Conservation (phyloP, 2,888 invertebrate species). For the Ormyrus pomaceus region DNA sequence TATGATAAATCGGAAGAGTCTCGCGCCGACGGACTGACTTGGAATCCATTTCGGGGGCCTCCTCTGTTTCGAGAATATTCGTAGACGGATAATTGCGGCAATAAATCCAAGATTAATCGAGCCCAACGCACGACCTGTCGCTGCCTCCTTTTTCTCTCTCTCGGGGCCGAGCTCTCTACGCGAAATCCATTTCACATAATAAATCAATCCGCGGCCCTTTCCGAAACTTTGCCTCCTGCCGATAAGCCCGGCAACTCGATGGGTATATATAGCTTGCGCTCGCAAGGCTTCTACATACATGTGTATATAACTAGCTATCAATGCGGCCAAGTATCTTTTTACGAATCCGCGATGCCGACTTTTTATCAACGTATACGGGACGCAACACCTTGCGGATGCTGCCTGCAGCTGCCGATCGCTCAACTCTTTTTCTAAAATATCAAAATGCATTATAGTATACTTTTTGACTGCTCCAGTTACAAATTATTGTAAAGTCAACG, state of each 20-base stretch:
- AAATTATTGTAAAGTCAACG: slow-evolving; percentile 55
- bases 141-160: slow-evolving; percentile 60
- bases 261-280: not conserved
- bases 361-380: no score
- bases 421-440: no score
- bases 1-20: slow-evolving; percentile 52
- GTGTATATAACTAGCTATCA: no score
- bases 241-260: slow-evolving; percentile 60
- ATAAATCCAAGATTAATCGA: slow-evolving; percentile 72
- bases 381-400: no score
- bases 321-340: no score
- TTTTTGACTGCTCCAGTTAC: slow-evolving; percentile 27
- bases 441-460: no score
- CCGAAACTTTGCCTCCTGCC: slow-evolving; percentile 61
- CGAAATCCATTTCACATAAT: slow-evolving; percentile 71
- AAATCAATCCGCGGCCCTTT: slow-evolving; percentile 65
- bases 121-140: slow-evolving; percentile 64
- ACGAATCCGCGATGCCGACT: no score
- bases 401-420: no score
- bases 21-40: no score
- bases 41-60: no score
- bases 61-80: slow-evolving; percentile 62
- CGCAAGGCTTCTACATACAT: no score
- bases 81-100: slow-evolving; percentile 70
- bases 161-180: slow-evolving; percentile 46